phyloP scores from a whole-genome alignment of 2,113 vertebrate genomes.

The Nanorana parkeri region DNA sequence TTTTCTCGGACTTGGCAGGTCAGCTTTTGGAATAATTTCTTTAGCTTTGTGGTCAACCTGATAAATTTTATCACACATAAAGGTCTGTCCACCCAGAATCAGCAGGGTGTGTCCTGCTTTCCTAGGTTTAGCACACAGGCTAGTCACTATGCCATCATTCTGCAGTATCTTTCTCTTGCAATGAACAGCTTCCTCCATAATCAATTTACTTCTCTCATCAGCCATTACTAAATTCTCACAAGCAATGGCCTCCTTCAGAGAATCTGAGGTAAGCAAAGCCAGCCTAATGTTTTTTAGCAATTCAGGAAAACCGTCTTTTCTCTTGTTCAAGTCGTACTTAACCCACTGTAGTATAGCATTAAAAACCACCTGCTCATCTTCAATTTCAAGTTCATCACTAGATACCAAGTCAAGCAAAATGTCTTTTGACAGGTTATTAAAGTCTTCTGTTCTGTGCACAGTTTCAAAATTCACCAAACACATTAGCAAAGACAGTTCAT shows the following conservation, averaged over 20 bases:
- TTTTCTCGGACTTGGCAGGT: conserved; percentile 91
- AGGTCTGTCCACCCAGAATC: conserved; percentile 92
- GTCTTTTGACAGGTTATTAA: conserved; percentile 87
- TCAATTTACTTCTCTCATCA: conserved; percentile 81
- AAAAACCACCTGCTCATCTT: conserved; percentile 91
- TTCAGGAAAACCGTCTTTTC: conserved; percentile 82
- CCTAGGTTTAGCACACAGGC: conserved; percentile 88
- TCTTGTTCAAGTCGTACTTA: conserved; percentile 76
- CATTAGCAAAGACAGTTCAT: conserved; percentile 92
- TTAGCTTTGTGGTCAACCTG: conserved; percentile 94
- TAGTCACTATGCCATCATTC: conserved; percentile 88
- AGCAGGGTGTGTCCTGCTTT: conserved; percentile 92
- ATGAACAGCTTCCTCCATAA: conserved; percentile 87
- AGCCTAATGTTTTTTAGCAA: conserved; percentile 85
- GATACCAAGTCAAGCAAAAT: conserved; percentile 88
- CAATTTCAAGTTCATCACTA: conserved; percentile 92
- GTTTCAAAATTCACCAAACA: conserved; percentile 90
- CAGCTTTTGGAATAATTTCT: conserved; percentile 93
- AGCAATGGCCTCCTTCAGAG: conserved; percentile 84
- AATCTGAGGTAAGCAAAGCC: conserved; percentile 87
- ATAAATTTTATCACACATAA: conserved; percentile 97
- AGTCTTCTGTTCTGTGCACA: conserved; percentile 86
- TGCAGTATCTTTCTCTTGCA: conserved; percentile 90
- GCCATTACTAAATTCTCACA: conserved; percentile 85
- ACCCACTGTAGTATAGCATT: conserved; percentile 90